Evolutionary conservation across 1,140 invertebrate species (phyloP), one percentile per base, ranked within the genome.

Genomic region (Chionoecetes opilio): DNA sequence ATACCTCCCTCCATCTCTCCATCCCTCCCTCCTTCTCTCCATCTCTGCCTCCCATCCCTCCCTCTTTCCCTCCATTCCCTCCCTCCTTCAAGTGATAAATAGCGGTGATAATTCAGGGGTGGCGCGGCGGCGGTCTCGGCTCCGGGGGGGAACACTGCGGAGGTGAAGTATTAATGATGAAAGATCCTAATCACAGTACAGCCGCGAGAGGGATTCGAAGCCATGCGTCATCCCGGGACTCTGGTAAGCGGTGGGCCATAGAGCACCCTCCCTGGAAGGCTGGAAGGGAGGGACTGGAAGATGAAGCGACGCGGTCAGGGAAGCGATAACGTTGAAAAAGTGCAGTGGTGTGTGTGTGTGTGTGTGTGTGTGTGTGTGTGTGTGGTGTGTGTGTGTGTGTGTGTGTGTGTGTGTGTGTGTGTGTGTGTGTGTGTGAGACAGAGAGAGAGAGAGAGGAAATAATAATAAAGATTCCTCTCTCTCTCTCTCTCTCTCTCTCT

Each of bases 81-180:
- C 26, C 82, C 21, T 29, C 31, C 32, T 9, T 38, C 35, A 9
- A 11, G 87, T 88, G 93, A 89, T 84, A 46, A 82, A 94, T 82
- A 34, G 34, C 2, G 17, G 82, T 26, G 82, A 93, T 93, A 84
- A 91, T 37, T 94, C 53, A 91, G 6, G 17, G 63, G 11, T 75
- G 63, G 29, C 46, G 46, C 46, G n/a, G 21, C n/a, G 46, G 87
- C 63, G 38, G 53, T 75, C 63, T 8, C 63, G 63, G 1, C 6
- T 26, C 63, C 75, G 14, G 26, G 31, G 82, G 31, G 35, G 84
- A 86, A 53, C 75, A 88, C 75, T 89, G 85, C 85, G 26, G n/a
- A 32, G 75, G 93, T 93, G 93, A 93, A 89, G 93, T 93, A 93
- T 93, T 93, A 93, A 93, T 93, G 86, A 87, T 75, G 93, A 93